Base-by-base conservation (phyloP, 2,113 vertebrate species). In the Heterocephalus glaber region DNA sequence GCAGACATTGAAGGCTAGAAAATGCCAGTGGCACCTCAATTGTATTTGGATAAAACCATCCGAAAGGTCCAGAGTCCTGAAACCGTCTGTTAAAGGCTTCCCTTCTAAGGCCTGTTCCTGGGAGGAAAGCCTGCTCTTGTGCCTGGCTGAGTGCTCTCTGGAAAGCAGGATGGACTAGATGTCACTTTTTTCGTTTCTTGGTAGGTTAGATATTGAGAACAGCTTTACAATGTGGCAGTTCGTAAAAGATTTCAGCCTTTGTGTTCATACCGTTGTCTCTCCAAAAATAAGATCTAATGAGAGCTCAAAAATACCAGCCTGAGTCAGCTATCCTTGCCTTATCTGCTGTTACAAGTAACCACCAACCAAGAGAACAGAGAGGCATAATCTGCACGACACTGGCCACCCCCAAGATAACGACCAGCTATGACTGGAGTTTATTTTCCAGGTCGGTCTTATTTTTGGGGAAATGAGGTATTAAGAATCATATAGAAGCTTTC, bases 71-170 rank as follows among this genome's bases (percentile, higher is more conserved):
- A 82, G 68, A 72, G 28, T 58, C 92, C 76, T 90, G 12, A 85
- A 81, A 70, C 35, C 28, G 89, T 86, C 85, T 87, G 91, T 81
- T 0, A 1, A 79, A 81, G 35, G 0, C 22, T 87, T 92, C n/a
- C 92, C 92, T 96, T 91, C 70, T 88, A 65, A 95, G 88, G 58
- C 94, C 90, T 66, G 83, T 70, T 97, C 90, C n/a, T 77, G 24
- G n/a, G 0, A 0, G 79, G 94, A 41, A 82, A 84, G 41, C 5
- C 70, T 61, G 3, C 30, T 54, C 28, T 1, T 89, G 38, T 16
- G 0, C 0, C 83, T 49, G 79, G 28, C 22, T 58, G 9, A 12
- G 7, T 79, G 70, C 81, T 96, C 2, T 91, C 41, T 81, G 19
- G 72, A 90, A 86, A 12, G 9, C 9, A 1, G 1, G 35, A 14